Conservation (phyloP, 2,113 vertebrate genomes). For the Neodon shergylaensis region DNA sequence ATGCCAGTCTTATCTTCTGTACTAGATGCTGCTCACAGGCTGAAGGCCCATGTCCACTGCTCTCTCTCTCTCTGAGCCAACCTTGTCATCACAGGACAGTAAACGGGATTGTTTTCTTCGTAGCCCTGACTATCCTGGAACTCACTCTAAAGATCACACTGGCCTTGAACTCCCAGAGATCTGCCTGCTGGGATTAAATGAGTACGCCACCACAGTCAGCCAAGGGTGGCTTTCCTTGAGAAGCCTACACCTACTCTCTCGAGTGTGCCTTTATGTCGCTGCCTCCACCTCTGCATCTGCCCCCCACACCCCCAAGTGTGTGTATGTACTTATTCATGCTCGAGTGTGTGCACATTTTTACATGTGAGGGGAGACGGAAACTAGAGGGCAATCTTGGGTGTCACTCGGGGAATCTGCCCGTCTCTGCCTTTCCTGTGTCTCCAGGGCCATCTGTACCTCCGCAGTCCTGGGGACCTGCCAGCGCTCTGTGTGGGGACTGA, state of each 20-base stretch:
- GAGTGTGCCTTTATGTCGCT: not conserved
- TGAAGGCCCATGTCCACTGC: too few species aligned
- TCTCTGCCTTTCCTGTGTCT: not conserved
- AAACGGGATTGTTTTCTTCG: too few species aligned
- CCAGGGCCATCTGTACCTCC: conserved; percentile 1
- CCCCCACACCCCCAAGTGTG: not conserved
- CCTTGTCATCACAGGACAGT: too few species aligned
- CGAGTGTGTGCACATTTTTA: not conserved
- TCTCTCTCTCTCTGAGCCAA: too few species aligned
- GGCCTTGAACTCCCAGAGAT: not conserved
- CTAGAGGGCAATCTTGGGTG: too few species aligned
- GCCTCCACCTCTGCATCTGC: not conserved
- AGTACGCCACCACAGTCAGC: not conserved
- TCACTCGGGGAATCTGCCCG: not conserved
- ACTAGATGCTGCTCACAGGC: too few species aligned
- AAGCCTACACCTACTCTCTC: not conserved
- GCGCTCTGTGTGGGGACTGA: not conserved
- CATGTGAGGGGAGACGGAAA: not conserved
- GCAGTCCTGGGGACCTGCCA: conserved; percentile 32
- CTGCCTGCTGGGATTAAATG: not conserved
- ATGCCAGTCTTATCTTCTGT: too few species aligned
- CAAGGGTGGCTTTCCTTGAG: not conserved
- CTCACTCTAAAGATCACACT: not conserved
- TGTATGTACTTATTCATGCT: not conserved
- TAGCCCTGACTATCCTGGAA: not conserved